Percentiles rank a stretch among this genome's conserved stretches.
Evolutionary conservation across 2,113 vertebrate species (phyloP).

Genomic region (Phyllostomus discolor): DNA sequence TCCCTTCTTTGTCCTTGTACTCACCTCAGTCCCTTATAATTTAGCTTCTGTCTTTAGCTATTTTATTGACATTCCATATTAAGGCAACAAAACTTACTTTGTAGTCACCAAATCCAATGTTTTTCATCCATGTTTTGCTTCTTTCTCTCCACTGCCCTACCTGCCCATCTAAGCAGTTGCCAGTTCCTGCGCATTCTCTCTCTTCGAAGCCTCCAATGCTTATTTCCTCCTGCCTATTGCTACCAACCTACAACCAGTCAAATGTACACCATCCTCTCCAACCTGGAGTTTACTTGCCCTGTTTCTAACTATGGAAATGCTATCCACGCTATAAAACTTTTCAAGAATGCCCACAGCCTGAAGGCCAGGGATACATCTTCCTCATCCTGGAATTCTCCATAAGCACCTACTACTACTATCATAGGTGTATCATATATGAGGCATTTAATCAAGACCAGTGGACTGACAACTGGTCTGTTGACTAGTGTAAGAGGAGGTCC

Average conservation of each 20-base stretch:
- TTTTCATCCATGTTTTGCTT: background rate
- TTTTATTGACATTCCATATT: background rate
- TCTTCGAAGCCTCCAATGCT: background rate
- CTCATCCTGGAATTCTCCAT: background rate
- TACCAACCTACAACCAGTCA: background rate
- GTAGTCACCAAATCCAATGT: background rate
- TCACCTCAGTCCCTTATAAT: background rate
- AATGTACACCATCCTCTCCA: background rate
- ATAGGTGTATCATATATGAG: background rate
- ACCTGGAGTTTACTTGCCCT: background rate
- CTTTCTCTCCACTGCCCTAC: background rate
- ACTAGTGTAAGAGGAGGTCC: background rate
- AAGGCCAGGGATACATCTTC: background rate
- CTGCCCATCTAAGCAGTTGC: background rate
- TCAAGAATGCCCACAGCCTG: background rate
- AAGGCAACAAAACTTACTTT: background rate
- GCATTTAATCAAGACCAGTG: background rate
- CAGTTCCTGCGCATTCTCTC: background rate
- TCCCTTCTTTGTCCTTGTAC: background rate
- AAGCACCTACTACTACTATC: background rate
- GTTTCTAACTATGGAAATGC: background rate
- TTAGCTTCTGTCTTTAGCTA: background rate
- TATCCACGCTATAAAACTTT: background rate
- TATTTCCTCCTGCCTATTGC: background rate
- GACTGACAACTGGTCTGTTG: background rate